Percentiles rank a stretch among this genome's conserved stretches.
phyloP scores from a whole-genome alignment of 2,113 vertebrate genomes.

The Dinomys branickii region DNA sequence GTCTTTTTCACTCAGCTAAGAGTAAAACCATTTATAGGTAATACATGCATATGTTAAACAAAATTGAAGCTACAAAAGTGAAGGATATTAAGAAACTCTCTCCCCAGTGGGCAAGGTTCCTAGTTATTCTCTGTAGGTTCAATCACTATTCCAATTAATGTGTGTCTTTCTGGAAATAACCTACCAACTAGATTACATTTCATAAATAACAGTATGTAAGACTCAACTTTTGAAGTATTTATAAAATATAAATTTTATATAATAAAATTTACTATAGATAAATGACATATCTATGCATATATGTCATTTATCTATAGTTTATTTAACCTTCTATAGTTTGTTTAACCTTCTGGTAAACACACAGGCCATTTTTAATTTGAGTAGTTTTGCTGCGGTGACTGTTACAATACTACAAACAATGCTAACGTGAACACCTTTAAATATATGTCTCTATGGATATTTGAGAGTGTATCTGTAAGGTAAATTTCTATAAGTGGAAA shows the following conservation, averaged over 20 bases:
- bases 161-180: not conserved
- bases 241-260: not conserved
- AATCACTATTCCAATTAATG: not conserved
- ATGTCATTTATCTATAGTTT: not conserved
- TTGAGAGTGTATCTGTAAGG: not conserved
- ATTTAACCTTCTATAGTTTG: not conserved
- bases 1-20: not conserved
- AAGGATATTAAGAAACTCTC: not conserved
- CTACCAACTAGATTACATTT: not conserved
- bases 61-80: not conserved
- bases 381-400: not conserved
- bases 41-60: not conserved
- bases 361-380: not conserved
- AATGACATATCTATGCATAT: not conserved
- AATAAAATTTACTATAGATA: no score
- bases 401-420: not conserved
- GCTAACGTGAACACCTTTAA: not conserved
- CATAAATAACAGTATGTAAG: not conserved
- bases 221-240: not conserved
- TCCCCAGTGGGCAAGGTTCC: not conserved
- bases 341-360: not conserved
- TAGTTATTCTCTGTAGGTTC: not conserved
- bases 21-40: not conserved
- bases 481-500: not conserved
- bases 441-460: not conserved